Evolutionary conservation across 1,140 invertebrate genomes (phyloP), one percentile per base, ranked within the genome.

Genomic region (Rhopalosiphum padi): DNA sequence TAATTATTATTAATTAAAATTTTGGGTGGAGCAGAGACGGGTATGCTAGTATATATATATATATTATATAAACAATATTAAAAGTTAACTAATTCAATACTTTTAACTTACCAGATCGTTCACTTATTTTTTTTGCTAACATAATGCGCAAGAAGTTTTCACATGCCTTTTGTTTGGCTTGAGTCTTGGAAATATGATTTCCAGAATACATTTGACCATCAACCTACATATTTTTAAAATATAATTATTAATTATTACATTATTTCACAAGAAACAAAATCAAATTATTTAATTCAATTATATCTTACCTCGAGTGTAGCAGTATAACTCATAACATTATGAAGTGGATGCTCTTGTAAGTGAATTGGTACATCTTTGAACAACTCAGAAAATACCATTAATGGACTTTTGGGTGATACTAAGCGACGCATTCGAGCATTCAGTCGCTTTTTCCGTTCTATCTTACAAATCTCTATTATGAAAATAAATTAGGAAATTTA

Each of bases 101-200:
- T 60, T 25, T 21, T 90, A 30, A 35, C 23, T 41, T 86, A 93
- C 82, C 82, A 55, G 46, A 11, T 51, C 9, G 30, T 18, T 93
- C 82, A 41, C 6, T 93, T 37, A 93, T 93, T 93, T 93, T 93
- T 93, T 86, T 93, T 8, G 46, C 91, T 25, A 93, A 86, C 35
- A 93, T 18, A 18, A 41, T 15, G 43, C 91, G 91, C 35, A 93
- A 93, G 85, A 93, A 93, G 15, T 55, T 83, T 85, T 93, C 91
- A 51, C 91, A 93, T 86, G 91, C 91, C 23, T 93, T 93, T 86
- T 93, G 91, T 93, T 93, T 93, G 11, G 91, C 91, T 30, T 93
- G 91, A 85, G 91, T 93, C 68, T 93, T 93, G 7, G 82, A 86
- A 25, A 86, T 5, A 85, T 93, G 91, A 41, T 55, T 23, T 55